Percentiles rank a stretch among this genome's conserved stretches.
Conservation (phyloP, 1,140 invertebrate species). For the Stegodyphus mimosarum region DNA sequence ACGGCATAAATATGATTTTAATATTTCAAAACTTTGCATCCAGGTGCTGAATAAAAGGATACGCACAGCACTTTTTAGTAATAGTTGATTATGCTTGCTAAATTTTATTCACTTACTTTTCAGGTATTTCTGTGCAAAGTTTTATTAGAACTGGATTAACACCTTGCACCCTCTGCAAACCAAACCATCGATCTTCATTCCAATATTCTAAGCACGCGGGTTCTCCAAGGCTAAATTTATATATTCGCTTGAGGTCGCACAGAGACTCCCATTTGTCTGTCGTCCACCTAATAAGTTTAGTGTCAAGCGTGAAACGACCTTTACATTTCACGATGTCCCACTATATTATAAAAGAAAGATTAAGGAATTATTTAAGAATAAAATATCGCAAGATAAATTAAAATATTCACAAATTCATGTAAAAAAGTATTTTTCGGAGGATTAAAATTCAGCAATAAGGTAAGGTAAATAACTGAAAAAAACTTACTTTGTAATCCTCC, state of each 20-base stretch:
- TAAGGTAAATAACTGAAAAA: neutral
- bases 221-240: slow-evolving; percentile 67
- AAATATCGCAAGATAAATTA: neutral
- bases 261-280: slow-evolving; percentile 69
- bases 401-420: no score
- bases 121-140: slow-evolving; percentile 67
- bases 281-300: slow-evolving; percentile 67
- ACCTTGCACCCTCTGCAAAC: slow-evolving; percentile 65
- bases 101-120: slow-evolving; percentile 66
- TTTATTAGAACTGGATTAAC: slow-evolving; percentile 69
- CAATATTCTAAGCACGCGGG: slow-evolving; percentile 65
- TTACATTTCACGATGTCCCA: slow-evolving; percentile 70
- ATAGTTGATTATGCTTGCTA: no score
- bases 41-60: no score
- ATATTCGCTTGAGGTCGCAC: slow-evolving; percentile 68
- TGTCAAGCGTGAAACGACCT: slow-evolving; percentile 66
- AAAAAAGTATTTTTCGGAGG: no score
- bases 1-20: no score
- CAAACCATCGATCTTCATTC: slow-evolving; percentile 67
- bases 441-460: no score
- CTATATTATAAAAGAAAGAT: slow-evolving; percentile 62
- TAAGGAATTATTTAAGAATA: neutral
- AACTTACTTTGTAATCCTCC: slow-evolving; percentile 68
- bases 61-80: no score
- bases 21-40: no score